Percentiles rank a stretch among this genome's conserved stretches.
Conservation (phyloP, 2,797 vertebrate species). For the Lithobates pipiens region DNA sequence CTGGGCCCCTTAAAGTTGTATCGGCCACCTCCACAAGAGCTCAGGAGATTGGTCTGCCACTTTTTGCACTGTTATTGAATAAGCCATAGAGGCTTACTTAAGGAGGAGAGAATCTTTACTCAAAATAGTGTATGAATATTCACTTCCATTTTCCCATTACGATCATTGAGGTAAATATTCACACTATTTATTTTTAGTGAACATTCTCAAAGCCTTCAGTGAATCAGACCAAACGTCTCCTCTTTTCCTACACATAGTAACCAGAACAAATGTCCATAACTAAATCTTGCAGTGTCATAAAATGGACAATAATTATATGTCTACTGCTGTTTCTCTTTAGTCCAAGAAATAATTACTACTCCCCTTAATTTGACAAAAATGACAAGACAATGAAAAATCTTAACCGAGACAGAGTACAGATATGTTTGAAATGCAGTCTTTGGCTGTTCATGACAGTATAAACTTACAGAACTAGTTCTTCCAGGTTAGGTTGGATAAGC, state of each 20-base stretch:
- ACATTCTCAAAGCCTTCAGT: neutral
- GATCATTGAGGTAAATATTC: too few species aligned
- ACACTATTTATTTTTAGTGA: too few species aligned
- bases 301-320: neutral
- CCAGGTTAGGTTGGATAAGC: conserved; percentile 69
- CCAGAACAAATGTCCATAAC: neutral
- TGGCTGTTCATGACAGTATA: conserved; percentile 69
- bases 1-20: too few species aligned
- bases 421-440: conserved; percentile 23
- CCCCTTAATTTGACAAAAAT: neutral
- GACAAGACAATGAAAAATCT: neutral
- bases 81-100: too few species aligned
- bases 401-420: neutral
- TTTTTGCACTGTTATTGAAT: too few species aligned
- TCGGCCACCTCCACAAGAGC: too few species aligned
- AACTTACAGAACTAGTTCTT: conserved; percentile 75
- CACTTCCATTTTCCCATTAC: too few species aligned
- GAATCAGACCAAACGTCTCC: too few species aligned
- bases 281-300: neutral
- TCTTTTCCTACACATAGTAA: neutral
- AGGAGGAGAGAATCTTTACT: too few species aligned
- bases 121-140: too few species aligned
- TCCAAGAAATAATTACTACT: neutral
- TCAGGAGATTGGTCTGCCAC: too few species aligned
- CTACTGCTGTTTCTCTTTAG: neutral